These are phyloP conservation scores for Chymomyza costata DNA, from an alignment of 1,140 invertebrate genomes.

Conservation along the genomic window DNA sequence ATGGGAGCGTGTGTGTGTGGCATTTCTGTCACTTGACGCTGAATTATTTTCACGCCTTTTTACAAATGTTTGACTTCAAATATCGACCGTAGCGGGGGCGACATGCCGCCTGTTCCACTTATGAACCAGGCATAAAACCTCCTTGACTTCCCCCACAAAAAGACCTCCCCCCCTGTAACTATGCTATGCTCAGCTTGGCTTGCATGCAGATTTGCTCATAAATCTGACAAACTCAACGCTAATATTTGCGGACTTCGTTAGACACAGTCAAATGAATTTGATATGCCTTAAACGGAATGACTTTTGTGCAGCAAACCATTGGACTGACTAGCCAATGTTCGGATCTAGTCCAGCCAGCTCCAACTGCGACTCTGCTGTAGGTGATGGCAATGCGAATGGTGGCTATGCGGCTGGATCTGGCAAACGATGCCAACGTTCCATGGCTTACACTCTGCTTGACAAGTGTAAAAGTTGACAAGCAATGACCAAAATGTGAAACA, in stretches of 20 bases:
- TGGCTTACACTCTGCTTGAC: conserved; percentile 28
- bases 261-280: conserved; percentile 73
- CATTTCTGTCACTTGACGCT: conserved; percentile 73
- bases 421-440: too few species aligned
- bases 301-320: too few species aligned
- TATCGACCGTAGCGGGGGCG: conserved; percentile 63
- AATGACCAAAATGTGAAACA: conserved; percentile 43
- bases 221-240: conserved; percentile 73
- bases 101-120: conserved; percentile 58
- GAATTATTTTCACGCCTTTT: conserved; percentile 74
- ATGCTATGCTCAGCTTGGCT: conserved; percentile 32
- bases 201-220: conserved; percentile 72
- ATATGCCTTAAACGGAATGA: conserved; percentile 69
- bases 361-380: too few species aligned
- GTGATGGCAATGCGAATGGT: too few species aligned
- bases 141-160: conserved; percentile 31
- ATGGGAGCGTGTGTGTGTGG: conserved; percentile 47
- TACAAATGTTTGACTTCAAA: conserved; percentile 68
- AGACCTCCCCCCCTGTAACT: conserved; percentile 7
- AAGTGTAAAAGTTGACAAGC: conserved; percentile 69
- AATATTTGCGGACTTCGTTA: conserved; percentile 73
- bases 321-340: too few species aligned
- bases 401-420: too few species aligned
- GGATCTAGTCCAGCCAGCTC: too few species aligned
- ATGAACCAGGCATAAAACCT: conserved; percentile 55